Conservation (phyloP, 2,888 invertebrate species). For the Dasypolia templi region DNA sequence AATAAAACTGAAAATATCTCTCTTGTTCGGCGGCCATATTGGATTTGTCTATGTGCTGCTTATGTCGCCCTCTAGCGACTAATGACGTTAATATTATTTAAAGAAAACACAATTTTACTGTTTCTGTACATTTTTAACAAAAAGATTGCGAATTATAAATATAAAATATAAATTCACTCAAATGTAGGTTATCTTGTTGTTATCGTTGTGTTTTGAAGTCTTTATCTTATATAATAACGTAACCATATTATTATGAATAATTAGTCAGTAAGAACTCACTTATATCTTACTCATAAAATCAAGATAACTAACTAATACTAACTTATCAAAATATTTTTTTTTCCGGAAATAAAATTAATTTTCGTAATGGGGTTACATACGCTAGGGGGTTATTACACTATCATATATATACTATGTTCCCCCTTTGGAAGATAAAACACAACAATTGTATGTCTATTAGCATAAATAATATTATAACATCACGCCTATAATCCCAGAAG, state of each 20-base stretch:
- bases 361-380: not conserved
- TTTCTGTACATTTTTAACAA: conserved; percentile 43
- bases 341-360: not conserved
- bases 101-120: conserved; percentile 41
- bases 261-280: conserved; percentile 15
- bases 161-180: conserved; percentile 41
- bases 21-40: conserved; percentile 80
- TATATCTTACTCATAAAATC: not conserved
- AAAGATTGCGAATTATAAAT: conserved; percentile 27
- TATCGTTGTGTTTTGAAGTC: conserved; percentile 61
- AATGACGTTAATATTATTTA: conserved; percentile 28
- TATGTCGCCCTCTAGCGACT: conserved; percentile 76
- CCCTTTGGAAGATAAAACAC: not conserved
- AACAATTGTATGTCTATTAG: too few relatives aligned
- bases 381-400: not conserved
- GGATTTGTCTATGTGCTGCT: conserved; percentile 69
- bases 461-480: too few relatives aligned
- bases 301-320: too few relatives aligned
- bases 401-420: not conserved
- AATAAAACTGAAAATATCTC: conserved; percentile 3
- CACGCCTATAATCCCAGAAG: too few relatives aligned
- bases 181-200: conserved; percentile 70
- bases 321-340: not conserved
- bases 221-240: conserved; percentile 57
- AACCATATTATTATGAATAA: conserved; percentile 39